phyloP scores from a whole-genome alignment of 2,888 invertebrate species.

The Megalurothrips usitatus region DNA sequence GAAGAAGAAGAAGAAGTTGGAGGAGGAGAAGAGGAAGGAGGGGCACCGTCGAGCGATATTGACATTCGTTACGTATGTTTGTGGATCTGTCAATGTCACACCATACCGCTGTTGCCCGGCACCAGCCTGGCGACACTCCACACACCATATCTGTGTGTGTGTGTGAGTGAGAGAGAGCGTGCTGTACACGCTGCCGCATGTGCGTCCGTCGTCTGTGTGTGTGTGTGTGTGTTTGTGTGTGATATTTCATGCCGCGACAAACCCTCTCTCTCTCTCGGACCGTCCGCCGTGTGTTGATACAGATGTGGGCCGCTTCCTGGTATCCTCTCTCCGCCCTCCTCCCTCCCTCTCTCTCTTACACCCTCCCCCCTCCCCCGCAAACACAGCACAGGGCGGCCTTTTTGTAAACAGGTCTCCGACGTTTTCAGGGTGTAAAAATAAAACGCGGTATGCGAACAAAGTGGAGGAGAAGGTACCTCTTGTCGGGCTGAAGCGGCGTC shows the following conservation, averaged over 20 bases:
- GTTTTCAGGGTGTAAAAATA: too few species aligned
- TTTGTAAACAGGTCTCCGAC: too few species aligned
- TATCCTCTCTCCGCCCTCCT: not conserved
- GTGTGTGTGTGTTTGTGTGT: not conserved
- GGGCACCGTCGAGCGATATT: not conserved
- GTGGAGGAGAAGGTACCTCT: too few species aligned
- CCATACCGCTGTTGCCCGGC: not conserved
- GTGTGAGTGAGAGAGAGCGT: not conserved
- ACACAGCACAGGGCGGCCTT: too few species aligned
- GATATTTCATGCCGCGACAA: slow-evolving; percentile 13
- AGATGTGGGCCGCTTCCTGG: not conserved
- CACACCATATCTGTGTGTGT: not conserved
- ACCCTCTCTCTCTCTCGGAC: not conserved
- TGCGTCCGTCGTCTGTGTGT: not conserved
- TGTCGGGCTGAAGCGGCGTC: too few species aligned
- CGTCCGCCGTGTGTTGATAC: not conserved
- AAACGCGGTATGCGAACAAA: too few species aligned
- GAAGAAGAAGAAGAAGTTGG: not conserved
- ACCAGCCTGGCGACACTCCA: not conserved
- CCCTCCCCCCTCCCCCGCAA: not conserved
- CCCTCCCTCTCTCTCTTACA: not conserved
- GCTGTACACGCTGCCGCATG: not conserved
- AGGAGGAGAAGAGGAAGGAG: not conserved
- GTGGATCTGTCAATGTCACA: slow-evolving; percentile 15
- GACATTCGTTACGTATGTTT: slow-evolving; percentile 26